Evolutionary conservation across 2,888 invertebrate genomes (phyloP).

Genomic region (Syrphus vitripennis): DNA sequence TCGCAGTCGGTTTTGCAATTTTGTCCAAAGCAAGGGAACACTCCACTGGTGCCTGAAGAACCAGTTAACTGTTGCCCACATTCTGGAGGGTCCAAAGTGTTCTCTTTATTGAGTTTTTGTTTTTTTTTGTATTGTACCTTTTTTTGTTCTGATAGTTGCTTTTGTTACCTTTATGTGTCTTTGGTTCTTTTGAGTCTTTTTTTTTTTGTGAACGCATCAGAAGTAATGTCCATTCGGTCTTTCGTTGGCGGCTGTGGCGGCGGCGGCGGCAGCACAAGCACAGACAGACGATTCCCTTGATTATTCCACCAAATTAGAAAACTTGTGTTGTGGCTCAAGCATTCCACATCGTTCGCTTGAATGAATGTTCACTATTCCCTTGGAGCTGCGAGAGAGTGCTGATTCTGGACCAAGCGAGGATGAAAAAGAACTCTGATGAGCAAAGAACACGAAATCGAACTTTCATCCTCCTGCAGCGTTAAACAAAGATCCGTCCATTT

Average conservation of each 20-base stretch:
- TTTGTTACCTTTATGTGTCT: conserved; percentile 57
- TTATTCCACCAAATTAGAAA: conserved; percentile 71
- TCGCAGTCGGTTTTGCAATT: conserved; percentile 1
- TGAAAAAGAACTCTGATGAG: not conserved
- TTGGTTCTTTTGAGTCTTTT: not conserved
- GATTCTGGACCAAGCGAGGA: not conserved
- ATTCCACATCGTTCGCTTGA: conserved; percentile 60
- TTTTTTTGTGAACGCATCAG: conserved; percentile 42
- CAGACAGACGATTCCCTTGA: conserved; percentile 66
- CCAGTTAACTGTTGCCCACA: conserved; percentile 58
- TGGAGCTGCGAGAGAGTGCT: not conserved
- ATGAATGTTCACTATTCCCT: conserved; percentile 51
- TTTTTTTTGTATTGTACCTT: not conserved
- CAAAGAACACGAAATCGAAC: conserved; percentile 63
- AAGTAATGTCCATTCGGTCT: conserved; percentile 53
- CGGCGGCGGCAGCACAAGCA: conserved; percentile 30
- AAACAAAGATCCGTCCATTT: conserved; percentile 51
- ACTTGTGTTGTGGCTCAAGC: conserved; percentile 57
- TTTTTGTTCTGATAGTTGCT: conserved; percentile 27
- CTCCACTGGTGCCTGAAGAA: conserved; percentile 11
- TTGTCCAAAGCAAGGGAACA: conserved; percentile 3
- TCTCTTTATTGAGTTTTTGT: conserved; percentile 1
- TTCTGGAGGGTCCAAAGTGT: conserved; percentile 39
- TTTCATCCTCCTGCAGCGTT: conserved; percentile 32
- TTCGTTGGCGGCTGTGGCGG: conserved; percentile 8